A percentile compares a stretch with the other conserved stretches of the same genome.
Conservation (phyloP, 2,888 invertebrate genomes). For the Cryptosula pallasiana region DNA sequence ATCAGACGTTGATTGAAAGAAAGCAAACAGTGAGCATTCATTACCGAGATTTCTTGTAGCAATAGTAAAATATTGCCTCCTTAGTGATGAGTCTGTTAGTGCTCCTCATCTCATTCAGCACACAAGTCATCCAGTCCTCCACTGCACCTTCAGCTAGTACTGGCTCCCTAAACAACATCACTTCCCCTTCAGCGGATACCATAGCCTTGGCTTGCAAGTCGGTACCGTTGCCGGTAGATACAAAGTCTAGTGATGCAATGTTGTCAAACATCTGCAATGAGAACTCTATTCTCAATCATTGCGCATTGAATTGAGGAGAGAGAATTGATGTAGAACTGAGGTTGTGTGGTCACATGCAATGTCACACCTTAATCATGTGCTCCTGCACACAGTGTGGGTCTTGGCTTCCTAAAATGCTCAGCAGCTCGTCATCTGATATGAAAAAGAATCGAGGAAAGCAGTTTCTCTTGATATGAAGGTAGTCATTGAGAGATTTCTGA, state of each 20-base stretch:
- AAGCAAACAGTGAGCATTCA: neutral
- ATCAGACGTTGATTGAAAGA: neutral
- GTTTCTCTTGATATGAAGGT: slow-evolving; percentile 27
- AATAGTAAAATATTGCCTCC: slow-evolving; percentile 28
- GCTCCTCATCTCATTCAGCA: slow-evolving; percentile 25
- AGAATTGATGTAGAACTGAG: no score
- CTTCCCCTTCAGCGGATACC: slow-evolving; percentile 27
- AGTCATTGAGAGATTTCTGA: slow-evolving; percentile 28
- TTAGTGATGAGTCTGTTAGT: slow-evolving; percentile 26
- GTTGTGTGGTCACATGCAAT: no score
- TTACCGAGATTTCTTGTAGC: slow-evolving; percentile 24
- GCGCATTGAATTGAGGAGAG: no score
- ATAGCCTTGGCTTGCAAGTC: slow-evolving; percentile 26
- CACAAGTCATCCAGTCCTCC: slow-evolving; percentile 26
- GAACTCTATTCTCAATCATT: no score
- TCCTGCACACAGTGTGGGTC: slow-evolving; percentile 26
- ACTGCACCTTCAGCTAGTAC: slow-evolving; percentile 23
- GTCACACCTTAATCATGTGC: slow-evolving; percentile 26
- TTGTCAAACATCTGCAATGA: slow-evolving; percentile 29
- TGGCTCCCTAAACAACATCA: slow-evolving; percentile 25
- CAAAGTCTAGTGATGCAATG: slow-evolving; percentile 25
- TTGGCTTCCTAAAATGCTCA: slow-evolving; percentile 27
- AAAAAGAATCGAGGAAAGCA: slow-evolving; percentile 28
- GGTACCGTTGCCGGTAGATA: neutral
- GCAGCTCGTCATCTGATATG: slow-evolving; percentile 28